phyloP scores from a whole-genome alignment of 2,888 invertebrate genomes.

The Aphelenchoides bicaudatus region DNA sequence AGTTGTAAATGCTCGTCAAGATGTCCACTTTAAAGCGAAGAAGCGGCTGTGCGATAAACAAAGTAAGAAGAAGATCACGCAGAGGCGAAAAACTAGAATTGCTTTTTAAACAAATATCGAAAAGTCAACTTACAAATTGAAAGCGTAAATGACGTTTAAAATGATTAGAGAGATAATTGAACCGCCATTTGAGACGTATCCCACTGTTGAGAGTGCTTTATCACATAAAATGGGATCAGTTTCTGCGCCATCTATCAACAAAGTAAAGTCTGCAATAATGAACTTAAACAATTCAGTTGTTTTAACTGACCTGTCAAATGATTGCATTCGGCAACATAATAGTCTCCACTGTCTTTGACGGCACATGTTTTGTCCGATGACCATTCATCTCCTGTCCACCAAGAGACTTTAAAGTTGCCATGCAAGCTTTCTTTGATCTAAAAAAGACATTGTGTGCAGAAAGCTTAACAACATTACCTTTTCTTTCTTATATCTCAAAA shows the following conservation, averaged over 20 bases:
- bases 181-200: neutral
- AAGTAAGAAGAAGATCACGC: neutral
- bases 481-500: slow-evolving; percentile 1
- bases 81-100: neutral
- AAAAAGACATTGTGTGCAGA: neutral
- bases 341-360: neutral
- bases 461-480: neutral
- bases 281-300: neutral
- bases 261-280: slow-evolving; percentile 6
- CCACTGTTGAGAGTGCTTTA: neutral
- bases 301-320: neutral
- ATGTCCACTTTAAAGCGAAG: neutral
- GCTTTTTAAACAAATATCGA: too few relatives aligned
- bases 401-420: slow-evolving; percentile 11
- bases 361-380: neutral
- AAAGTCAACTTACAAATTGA: slow-evolving; percentile 3
- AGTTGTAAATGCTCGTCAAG: neutral
- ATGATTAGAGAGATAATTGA: neutral
- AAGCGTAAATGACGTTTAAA: neutral
- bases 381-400: slow-evolving; percentile 11
- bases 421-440: slow-evolving; percentile 1
- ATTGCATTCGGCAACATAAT: slow-evolving; percentile 6
- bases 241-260: slow-evolving; percentile 1
- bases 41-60: neutral
- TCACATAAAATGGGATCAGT: slow-evolving; percentile 11